Percentiles rank a stretch among this genome's conserved stretches.
Conservation (phyloP, 2,888 invertebrate genomes). For the Steinernema carpocapsae region DNA sequence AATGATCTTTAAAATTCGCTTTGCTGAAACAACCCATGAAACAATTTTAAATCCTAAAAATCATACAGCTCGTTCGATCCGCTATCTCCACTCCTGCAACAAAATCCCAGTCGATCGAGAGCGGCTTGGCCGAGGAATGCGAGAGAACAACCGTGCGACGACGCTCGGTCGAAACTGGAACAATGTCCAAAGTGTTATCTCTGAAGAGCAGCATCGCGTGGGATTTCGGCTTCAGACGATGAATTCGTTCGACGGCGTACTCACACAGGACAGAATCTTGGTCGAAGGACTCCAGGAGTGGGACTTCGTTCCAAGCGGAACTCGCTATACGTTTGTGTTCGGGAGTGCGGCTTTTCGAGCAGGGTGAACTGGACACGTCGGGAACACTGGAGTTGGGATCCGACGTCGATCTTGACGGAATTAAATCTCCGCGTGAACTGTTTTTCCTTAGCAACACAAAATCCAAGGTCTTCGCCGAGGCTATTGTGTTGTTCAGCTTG, state of each 20-base stretch:
- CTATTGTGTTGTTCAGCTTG: constrained; percentile 41
- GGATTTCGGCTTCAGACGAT: constrained; percentile 38
- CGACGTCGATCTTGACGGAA: not conserved
- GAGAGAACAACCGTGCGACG: not conserved
- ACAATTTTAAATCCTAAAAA: not conserved
- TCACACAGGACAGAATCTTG: constrained; percentile 13
- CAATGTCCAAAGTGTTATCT: constrained; percentile 12
- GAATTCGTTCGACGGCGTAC: constrained; percentile 35
- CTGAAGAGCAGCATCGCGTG: not conserved
- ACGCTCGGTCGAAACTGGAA: not conserved
- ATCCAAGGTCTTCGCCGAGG: constrained; percentile 40
- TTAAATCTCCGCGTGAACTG: constrained; percentile 28
- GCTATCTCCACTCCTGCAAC: constrained; percentile 13
- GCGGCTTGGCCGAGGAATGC: not conserved
- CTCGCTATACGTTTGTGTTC: constrained; percentile 2
- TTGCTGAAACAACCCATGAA: not conserved
- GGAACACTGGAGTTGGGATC: constrained; percentile 24
- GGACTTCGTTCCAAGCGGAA: not conserved
- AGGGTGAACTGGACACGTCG: constrained; percentile 4
- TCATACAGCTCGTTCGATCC: constrained; percentile 18
- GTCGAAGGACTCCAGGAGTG: not conserved
- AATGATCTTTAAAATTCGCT: not conserved
- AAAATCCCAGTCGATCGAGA: constrained; percentile 23
- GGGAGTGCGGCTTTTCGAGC: not conserved
- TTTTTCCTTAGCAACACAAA: constrained; percentile 43